Conservation (phyloP, 2,888 invertebrate species). For the Eilema sororculum region DNA sequence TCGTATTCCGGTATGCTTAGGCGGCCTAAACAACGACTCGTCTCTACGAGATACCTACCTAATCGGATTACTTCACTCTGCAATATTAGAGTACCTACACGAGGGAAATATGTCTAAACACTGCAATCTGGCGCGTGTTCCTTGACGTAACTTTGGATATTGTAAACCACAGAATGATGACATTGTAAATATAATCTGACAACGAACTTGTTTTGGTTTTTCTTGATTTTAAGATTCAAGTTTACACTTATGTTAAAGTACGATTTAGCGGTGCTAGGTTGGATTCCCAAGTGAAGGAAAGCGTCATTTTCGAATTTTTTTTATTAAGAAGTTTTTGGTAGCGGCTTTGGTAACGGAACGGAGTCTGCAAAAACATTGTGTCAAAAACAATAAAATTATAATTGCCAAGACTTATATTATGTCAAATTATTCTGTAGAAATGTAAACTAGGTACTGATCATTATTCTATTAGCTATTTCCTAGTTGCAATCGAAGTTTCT, state of each 20-base stretch:
- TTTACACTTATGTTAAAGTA: not conserved
- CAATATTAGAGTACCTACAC: constrained; percentile 72
- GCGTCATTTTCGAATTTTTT: not conserved
- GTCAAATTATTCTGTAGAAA: not conserved
- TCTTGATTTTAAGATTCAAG: not conserved
- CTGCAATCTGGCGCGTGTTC: constrained; percentile 57
- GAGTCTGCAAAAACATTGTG: not conserved
- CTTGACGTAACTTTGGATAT: constrained; percentile 18
- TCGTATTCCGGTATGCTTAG: constrained; percentile 52
- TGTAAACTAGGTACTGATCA: not conserved
- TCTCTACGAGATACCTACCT: constrained; percentile 58
- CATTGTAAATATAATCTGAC: constrained; percentile 26
- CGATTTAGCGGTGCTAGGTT: not conserved
- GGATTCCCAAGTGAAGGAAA: not conserved
- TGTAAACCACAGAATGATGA: constrained; percentile 16
- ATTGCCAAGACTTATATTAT: not conserved
- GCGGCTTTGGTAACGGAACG: too few species aligned
- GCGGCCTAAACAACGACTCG: constrained; percentile 50
- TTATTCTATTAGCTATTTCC: too few species aligned
- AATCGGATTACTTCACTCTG: constrained; percentile 77
- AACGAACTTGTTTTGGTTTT: constrained; percentile 23
- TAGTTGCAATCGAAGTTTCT: too few species aligned
- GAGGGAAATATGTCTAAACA: constrained; percentile 79
- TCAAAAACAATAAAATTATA: not conserved
- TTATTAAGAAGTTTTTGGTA: not conserved